A percentile compares a stretch with the other conserved stretches of the same genome.
phyloP scores from a whole-genome alignment of 2,113 vertebrate genomes.

The Calidris pygmaea region DNA sequence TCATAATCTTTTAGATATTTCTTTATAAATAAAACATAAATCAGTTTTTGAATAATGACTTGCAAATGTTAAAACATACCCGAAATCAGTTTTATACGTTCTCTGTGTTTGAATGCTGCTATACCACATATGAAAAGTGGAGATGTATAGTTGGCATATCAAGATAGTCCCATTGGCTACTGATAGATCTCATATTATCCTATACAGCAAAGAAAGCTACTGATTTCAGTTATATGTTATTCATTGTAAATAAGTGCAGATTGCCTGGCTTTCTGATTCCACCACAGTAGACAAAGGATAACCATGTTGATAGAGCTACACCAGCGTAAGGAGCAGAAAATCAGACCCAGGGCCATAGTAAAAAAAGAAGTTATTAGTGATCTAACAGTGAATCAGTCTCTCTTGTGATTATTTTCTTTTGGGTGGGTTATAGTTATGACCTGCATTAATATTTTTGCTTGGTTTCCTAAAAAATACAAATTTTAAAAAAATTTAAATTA shows the following conservation, averaged over 20 bases:
- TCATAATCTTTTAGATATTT: background rate
- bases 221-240: background rate
- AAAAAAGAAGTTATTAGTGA: background rate
- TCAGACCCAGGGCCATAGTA: background rate
- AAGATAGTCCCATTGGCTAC: background rate
- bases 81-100: background rate
- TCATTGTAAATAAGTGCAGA: background rate
- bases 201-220: background rate
- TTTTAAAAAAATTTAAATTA: conserved; percentile 64
- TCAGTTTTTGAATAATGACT: background rate
- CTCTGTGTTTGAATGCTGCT: background rate
- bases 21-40: background rate
- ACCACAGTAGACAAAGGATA: background rate
- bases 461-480: conserved; percentile 65
- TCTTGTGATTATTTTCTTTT: conserved; percentile 3
- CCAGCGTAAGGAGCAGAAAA: background rate
- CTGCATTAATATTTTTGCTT: conserved; percentile 54
- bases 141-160: background rate
- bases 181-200: background rate
- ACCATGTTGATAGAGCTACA: background rate
- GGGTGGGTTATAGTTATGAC: background rate
- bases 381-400: background rate
- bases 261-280: background rate
- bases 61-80: background rate
- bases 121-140: background rate